A percentile compares a stretch with the other conserved stretches of the same genome.
Evolutionary conservation across 37 sponge, comb jelly and placozoan genomes (phyloP).

Genomic region (Lycopodina hypogea): DNA sequence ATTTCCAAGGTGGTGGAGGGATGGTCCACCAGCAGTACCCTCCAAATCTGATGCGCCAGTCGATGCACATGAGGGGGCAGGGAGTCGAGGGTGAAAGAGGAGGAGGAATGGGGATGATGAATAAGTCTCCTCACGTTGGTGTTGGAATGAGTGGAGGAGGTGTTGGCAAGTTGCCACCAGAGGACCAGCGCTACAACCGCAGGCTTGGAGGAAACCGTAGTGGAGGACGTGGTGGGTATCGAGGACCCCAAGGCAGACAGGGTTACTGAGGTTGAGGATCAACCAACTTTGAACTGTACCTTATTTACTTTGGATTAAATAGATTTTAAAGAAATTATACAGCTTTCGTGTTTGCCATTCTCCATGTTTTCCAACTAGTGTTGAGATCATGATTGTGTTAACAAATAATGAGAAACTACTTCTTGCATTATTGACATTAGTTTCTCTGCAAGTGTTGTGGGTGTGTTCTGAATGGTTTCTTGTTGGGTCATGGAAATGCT

Average conservation of each 20-base stretch:
- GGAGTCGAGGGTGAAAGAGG: background rate
- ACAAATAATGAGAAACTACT: no score
- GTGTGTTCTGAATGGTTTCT: no score
- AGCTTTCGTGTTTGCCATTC: background rate
- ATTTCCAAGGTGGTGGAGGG: background rate
- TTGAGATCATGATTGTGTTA: no score
- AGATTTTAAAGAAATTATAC: background rate
- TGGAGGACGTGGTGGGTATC: background rate
- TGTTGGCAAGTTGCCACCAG: constrained; percentile 31
- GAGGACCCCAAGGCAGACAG: background rate
- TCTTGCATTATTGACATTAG: no score
- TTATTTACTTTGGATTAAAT: no score
- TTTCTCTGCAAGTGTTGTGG: no score
- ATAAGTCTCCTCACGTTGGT: background rate
- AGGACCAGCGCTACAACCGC: constrained; percentile 44
- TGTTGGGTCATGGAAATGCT: no score
- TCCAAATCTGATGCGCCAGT: background rate
- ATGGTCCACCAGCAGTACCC: background rate
- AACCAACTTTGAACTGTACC: no score
- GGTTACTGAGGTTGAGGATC: background rate
- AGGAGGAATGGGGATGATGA: constrained; percentile 7
- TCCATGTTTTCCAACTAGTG: background rate
- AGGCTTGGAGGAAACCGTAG: constrained; percentile 9
- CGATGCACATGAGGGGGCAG: background rate
- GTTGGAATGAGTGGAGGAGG: constrained; percentile 1